Percentiles rank a stretch among this genome's conserved stretches.
Evolutionary conservation across 2,888 invertebrate species (phyloP).

Genomic region (Fissipunctia ypsillon): DNA sequence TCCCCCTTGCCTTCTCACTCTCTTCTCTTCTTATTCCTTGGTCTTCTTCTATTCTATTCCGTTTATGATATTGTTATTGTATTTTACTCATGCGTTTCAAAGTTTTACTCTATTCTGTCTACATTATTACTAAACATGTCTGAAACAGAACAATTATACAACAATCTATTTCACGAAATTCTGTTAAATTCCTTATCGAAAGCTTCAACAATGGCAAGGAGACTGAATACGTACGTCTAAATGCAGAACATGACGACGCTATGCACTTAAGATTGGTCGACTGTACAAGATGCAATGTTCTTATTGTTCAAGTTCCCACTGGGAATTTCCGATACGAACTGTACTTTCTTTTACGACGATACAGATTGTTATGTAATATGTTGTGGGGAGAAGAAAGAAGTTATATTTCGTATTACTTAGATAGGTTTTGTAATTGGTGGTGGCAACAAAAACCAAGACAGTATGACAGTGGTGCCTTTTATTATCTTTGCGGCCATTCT

Average conservation of each 20-base stretch:
- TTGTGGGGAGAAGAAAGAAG: constrained; percentile 6
- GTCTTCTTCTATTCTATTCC: not conserved
- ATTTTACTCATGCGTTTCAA: too few species aligned
- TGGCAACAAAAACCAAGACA: not conserved
- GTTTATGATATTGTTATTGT: not conserved
- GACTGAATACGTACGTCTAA: constrained; percentile 69
- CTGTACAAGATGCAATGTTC: constrained; percentile 73
- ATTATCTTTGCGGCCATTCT: not conserved
- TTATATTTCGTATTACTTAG: not conserved
- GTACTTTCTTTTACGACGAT: constrained; percentile 42
- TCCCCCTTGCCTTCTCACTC: too few species aligned
- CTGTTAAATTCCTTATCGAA: constrained; percentile 59
- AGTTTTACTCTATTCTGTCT: not conserved
- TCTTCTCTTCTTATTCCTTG: too few species aligned
- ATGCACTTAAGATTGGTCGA: constrained; percentile 78
- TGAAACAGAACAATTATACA: constrained; percentile 5
- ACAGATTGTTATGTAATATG: constrained; percentile 41
- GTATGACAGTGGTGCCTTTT: not conserved
- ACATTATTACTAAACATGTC: not conserved
- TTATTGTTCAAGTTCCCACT: constrained; percentile 70
- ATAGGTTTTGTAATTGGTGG: not conserved
- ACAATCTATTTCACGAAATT: constrained; percentile 39
- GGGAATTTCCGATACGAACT: constrained; percentile 62
- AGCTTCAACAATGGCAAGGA: constrained; percentile 57
- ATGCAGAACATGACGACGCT: constrained; percentile 76